Evolutionary conservation across 2,797 vertebrate genomes (phyloP).

Genomic region (Myripristis murdjan): DNA sequence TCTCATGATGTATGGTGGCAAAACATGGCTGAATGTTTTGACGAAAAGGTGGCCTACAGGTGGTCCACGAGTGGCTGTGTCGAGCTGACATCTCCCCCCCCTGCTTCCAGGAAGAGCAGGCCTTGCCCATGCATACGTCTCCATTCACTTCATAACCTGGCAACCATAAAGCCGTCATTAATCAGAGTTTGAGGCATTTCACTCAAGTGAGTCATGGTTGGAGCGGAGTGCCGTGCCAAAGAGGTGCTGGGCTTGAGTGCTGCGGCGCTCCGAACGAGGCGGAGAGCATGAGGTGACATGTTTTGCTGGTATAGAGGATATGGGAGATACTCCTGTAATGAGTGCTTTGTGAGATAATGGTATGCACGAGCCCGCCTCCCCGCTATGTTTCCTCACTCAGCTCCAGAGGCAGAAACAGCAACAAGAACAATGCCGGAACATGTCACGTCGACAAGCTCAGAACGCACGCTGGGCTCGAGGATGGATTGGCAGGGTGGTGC

Average conservation of each 20-base stretch:
- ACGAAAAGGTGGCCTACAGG: slow-evolving; percentile 42
- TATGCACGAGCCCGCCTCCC: slow-evolving; percentile 74
- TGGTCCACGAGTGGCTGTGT: slow-evolving; percentile 24
- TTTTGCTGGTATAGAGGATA: slow-evolving; percentile 78
- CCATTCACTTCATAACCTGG: slow-evolving; percentile 78
- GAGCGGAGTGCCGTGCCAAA: slow-evolving; percentile 66
- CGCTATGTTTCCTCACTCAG: slow-evolving; percentile 63
- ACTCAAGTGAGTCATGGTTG: slow-evolving; percentile 83
- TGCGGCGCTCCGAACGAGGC: slow-evolving; percentile 58
- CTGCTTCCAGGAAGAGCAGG: slow-evolving; percentile 58
- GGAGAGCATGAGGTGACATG: slow-evolving; percentile 84
- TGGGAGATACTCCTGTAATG: slow-evolving; percentile 82
- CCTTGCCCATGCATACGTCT: slow-evolving; percentile 67
- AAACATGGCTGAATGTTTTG: slow-evolving; percentile 48
- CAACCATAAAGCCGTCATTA: slow-evolving; percentile 61
- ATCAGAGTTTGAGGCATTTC: slow-evolving; percentile 81
- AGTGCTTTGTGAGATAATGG: slow-evolving; percentile 84
- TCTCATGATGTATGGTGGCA: slow-evolving; percentile 52
- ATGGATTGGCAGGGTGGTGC: slow-evolving; percentile 33
- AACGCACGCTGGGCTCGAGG: slow-evolving; percentile 20
- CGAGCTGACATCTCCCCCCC: background rate
- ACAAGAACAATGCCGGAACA: slow-evolving; percentile 75
- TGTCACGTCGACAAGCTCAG: slow-evolving; percentile 59
- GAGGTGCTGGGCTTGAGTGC: slow-evolving; percentile 71
- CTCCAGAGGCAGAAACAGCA: slow-evolving; percentile 69